Evolutionary conservation across 2,888 invertebrate species (phyloP).

Genomic region (Drosophila pseudotalamancana): DNA sequence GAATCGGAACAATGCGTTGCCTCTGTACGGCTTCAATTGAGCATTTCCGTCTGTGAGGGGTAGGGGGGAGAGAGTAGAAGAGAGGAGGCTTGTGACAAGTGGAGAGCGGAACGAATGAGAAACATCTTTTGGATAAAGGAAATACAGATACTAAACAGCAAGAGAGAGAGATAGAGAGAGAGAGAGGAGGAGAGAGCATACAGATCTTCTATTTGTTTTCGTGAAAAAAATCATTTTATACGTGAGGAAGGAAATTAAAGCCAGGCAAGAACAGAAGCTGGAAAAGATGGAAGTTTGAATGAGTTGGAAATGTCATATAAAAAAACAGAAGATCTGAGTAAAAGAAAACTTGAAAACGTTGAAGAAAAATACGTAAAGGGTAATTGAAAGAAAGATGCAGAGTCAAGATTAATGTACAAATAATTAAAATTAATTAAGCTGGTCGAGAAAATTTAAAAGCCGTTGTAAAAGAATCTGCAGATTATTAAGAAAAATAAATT

Average conservation of each 20-base stretch:
- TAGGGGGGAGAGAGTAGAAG: neutral
- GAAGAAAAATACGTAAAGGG: neutral
- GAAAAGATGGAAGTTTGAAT: neutral
- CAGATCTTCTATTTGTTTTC: neutral
- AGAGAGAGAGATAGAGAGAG: neutral
- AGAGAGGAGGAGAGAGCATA: too few species aligned
- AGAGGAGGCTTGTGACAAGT: neutral
- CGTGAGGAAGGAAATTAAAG: neutral
- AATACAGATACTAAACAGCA: constrained; percentile 4
- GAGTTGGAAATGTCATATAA: neutral
- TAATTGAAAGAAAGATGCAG: constrained; percentile 10
- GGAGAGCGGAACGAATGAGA: constrained; percentile 21
- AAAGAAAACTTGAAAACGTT: neutral
- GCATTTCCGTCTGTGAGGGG: constrained; percentile 34
- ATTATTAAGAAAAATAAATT: neutral
- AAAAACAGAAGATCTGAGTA: neutral
- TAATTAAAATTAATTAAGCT: neutral
- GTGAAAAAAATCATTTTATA: constrained; percentile 5
- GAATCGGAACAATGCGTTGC: constrained; percentile 37
- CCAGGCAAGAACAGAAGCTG: neutral
- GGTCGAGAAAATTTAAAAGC: neutral
- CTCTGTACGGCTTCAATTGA: constrained; percentile 56
- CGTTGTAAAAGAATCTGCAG: too few species aligned
- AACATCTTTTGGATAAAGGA: constrained; percentile 21
- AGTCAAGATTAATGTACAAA: neutral